Evolutionary conservation across 2,797 vertebrate species (phyloP), one percentile per base, ranked within the genome.

Genomic region (Enteromius paludinosus): DNA sequence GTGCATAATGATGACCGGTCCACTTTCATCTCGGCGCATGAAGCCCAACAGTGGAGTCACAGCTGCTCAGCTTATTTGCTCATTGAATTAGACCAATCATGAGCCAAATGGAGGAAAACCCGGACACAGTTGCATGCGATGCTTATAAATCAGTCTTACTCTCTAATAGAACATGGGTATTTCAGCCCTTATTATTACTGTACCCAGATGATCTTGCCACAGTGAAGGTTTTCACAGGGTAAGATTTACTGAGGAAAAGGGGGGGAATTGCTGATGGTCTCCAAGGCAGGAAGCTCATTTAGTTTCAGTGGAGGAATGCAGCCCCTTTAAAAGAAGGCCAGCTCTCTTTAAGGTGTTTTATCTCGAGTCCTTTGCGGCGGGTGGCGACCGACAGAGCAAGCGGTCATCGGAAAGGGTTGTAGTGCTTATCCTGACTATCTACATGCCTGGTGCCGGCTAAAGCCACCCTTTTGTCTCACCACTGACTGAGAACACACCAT

Each of bases 61-160:
- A 95, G 93, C 94, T 94, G 93, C 89, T 91, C 86, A 73, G 84
- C 85, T 91, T 92, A 92, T 93, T 94, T 93, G 88, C 90, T 92
- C 92, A 93, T 92, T 93, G 92, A 94, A 93, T 93, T 93, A 92
- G 84, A 86, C 92, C 91, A 93, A 94, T 94, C 93, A 93, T 87
- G 87, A 91, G 89, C 80, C 71, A 83, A 90, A 90, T 87, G 89
- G 91, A 87, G 91, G 88, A 87, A 84, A 88, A 82, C 90, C 78
- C 85, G 88, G 89, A 90, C 89, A 83, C 84, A 73, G 7, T 75
- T 66, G 86, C 78, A 84, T n/a, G 28, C 49, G 54, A 52, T 74
- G 59, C 69, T 87, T 84, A 81, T 59, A 89, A 84, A 84, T 52
- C 52, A 74, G 87, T 86, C 87, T 66, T 49, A 79, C 79, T 84